Base-by-base conservation (phyloP, 2,888 invertebrate species). In the Adineta ricciae region DNA sequence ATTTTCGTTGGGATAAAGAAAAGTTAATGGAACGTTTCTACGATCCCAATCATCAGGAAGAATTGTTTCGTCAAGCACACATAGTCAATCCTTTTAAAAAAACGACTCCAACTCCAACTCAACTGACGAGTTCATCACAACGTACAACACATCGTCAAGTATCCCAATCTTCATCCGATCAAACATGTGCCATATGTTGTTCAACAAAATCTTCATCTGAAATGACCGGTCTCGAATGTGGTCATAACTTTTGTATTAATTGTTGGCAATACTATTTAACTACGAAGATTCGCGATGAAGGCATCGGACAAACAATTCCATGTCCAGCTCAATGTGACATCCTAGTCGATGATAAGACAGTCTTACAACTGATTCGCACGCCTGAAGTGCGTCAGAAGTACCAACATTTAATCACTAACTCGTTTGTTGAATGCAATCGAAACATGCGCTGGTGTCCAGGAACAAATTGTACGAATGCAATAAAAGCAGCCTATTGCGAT, bases 1-100 rank as follows among this genome's bases (percentile, higher is more conserved):
- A 98, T 91, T 98, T 96, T 91, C 95, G 95, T 92, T 99, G 98
- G 98, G 98, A 99, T 91, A 97, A 96, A 91, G 98, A 98, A 91
- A 97, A 96, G 91, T 92, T 99, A 87, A 95, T 98, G 94, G 98
- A 99, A 92, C 93, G 95, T 90, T 97, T 94, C n/a, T 85, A 85
- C 9, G 85, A 96, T 91, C 95, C 94, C 46, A 95, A 96, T 92
- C 78, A 78, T 78, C 96, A 95, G 90, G 97, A 97, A 88, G 94
- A 95, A 90, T 93, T 99, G 88, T 97, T 98, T 91, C 93, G 93
- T 85, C 95, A 96, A 92, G 97, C 97, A 87, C 94, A 96, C 91
- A 96, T 97, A 88, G 94, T 97, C 88, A 96, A 96, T 93, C 97
- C 97, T 87, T 95, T 95, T 86, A 88, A 88, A 85, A 88, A 88